phyloP scores from a whole-genome alignment of 2,888 invertebrate species.

The Mimas tiliae region DNA sequence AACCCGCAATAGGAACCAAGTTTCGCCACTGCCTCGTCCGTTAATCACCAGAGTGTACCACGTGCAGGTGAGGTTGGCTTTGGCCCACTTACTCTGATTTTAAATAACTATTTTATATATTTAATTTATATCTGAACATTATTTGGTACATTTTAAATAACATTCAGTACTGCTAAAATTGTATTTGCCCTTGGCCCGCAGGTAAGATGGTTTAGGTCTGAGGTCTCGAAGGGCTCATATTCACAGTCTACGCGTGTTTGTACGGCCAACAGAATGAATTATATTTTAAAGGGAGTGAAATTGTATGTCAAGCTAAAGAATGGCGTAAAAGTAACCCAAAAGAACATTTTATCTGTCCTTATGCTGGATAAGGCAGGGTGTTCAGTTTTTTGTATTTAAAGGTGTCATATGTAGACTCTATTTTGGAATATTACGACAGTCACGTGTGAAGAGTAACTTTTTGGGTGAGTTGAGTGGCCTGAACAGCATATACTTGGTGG shows the following conservation, averaged over 20 bases:
- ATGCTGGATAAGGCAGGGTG: neutral
- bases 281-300: slow-evolving; percentile 17
- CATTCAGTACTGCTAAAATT: neutral
- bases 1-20: too few species aligned
- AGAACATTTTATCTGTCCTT: neutral
- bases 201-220: slow-evolving; percentile 12
- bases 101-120: neutral
- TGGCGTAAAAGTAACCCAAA: neutral
- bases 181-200: slow-evolving; percentile 30
- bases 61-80: too few species aligned
- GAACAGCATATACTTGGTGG: too few species aligned
- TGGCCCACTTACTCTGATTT: too few species aligned
- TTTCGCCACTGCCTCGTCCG: too few species aligned
- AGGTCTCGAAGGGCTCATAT: slow-evolving; percentile 18
- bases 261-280: slow-evolving; percentile 1
- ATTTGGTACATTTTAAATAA: neutral
- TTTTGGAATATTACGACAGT: too few species aligned
- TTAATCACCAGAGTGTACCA: too few species aligned
- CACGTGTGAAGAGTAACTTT: too few species aligned
- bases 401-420: neutral
- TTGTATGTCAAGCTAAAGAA: slow-evolving; percentile 15
- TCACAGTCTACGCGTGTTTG: slow-evolving; percentile 2
- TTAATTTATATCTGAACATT: neutral
- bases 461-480: too few species aligned
- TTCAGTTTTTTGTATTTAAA: neutral